Percentiles rank a stretch among this genome's conserved stretches.
Conservation (phyloP, 2,888 invertebrate species). For the Galerucella nymphaeae region DNA sequence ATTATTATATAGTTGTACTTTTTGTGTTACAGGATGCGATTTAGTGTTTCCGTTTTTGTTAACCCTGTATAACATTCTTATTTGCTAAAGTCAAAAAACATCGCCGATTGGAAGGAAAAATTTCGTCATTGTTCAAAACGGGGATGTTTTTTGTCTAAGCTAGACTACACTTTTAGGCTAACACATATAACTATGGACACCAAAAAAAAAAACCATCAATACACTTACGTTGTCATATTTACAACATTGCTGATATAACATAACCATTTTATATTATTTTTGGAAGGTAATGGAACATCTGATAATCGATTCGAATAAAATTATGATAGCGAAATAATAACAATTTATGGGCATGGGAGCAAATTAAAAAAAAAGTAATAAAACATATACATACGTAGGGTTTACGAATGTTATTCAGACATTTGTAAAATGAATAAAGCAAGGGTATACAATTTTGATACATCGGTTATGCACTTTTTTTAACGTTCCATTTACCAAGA, state of each 20-base stretch:
- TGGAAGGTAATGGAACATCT: conserved; percentile 41
- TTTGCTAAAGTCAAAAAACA: conserved; percentile 50
- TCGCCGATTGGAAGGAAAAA: conserved; percentile 24
- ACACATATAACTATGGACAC: conserved; percentile 59
- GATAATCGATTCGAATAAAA: conserved; percentile 29
- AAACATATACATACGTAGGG: conserved; percentile 19
- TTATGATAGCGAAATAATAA: conserved; percentile 28
- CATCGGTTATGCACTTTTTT: not conserved
- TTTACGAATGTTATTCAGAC: conserved; percentile 36
- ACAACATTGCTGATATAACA: conserved; percentile 55
- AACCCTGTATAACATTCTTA: conserved; percentile 51
- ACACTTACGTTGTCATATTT: conserved; percentile 62
- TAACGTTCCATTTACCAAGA: conserved; percentile 24
- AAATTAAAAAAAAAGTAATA: conserved; percentile 16
- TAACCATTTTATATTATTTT: conserved; percentile 37
- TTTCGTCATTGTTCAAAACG: conserved; percentile 27
- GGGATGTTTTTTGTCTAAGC: conserved; percentile 40
- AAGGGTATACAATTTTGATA: conserved; percentile 11
- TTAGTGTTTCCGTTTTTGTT: conserved; percentile 12
- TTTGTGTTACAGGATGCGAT: conserved; percentile 19
- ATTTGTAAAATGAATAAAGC: conserved; percentile 4
- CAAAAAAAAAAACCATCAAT: conserved; percentile 57
- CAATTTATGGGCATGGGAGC: conserved; percentile 31
- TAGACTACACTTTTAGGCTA: conserved; percentile 49
- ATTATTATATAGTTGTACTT: not conserved